These are phyloP conservation scores for Dendrolimus pini DNA, from an alignment of 2,888 invertebrate genomes.

Conservation along the genomic window DNA sequence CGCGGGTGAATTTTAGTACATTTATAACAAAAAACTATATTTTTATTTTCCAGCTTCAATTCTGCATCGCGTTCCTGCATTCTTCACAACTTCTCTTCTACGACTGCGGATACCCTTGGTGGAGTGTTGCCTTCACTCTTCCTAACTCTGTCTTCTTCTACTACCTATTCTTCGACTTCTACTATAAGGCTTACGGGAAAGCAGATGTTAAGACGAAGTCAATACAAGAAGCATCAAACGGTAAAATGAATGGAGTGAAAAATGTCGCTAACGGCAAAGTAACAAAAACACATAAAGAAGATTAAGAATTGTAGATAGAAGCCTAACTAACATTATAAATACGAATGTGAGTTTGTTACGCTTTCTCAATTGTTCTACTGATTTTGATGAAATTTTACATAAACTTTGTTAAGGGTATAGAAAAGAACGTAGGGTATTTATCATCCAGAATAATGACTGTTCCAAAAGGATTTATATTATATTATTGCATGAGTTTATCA, in stretches of 20 bases:
- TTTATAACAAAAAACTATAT: background rate
- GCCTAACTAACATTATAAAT: too few species aligned
- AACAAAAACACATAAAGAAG: constrained; percentile 14
- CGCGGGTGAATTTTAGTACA: too few species aligned
- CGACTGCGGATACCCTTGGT: constrained; percentile 92
- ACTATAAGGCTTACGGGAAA: constrained; percentile 84
- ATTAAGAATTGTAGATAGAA: background rate
- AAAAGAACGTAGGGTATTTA: too few species aligned
- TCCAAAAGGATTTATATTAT: too few species aligned
- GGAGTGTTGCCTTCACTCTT: constrained; percentile 88
- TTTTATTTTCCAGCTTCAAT: constrained; percentile 84
- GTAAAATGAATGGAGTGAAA: constrained; percentile 25
- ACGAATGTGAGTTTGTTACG: too few species aligned
- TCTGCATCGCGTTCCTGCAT: constrained; percentile 91
- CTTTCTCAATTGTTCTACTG: too few species aligned
- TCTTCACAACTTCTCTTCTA: constrained; percentile 89
- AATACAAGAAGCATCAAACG: constrained; percentile 26
- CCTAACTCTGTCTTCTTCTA: constrained; percentile 96
- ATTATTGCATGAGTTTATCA: too few species aligned
- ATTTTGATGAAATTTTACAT: too few species aligned
- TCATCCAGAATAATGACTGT: too few species aligned
- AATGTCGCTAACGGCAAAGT: constrained; percentile 16
- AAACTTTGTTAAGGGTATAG: too few species aligned
- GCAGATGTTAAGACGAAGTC: constrained; percentile 39
- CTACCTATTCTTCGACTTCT: constrained; percentile 94